Evolutionary conservation across 2,797 vertebrate genomes (phyloP).

Genomic region (Centropyge bicolor): DNA sequence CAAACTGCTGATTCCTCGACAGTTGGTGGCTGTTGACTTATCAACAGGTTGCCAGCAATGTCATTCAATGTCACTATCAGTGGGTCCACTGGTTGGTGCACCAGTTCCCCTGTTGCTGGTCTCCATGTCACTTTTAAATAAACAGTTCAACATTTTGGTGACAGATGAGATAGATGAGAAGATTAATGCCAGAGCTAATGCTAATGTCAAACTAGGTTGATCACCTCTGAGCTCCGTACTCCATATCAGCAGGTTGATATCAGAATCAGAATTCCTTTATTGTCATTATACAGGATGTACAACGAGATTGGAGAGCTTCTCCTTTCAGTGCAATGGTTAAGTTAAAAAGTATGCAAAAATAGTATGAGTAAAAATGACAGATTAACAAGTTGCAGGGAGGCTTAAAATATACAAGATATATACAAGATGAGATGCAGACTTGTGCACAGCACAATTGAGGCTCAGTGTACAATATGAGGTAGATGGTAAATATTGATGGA

Average conservation of each 20-base stretch:
- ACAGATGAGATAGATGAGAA: not conserved
- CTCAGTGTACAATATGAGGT: too few species aligned
- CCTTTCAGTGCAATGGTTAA: too few species aligned
- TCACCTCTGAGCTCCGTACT: not conserved
- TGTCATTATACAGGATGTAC: too few species aligned
- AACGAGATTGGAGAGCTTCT: too few species aligned
- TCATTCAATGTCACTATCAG: not conserved
- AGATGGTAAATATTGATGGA: too few species aligned
- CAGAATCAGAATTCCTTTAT: too few species aligned
- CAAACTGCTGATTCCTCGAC: not conserved
- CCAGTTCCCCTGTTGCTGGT: not conserved
- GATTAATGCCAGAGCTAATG: not conserved
- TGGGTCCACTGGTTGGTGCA: not conserved
- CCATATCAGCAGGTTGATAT: not conserved
- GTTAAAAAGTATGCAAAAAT: too few species aligned
- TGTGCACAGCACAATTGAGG: too few species aligned
- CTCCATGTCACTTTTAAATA: not conserved
- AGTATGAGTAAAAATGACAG: too few species aligned
- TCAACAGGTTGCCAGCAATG: slow-evolving; percentile 4
- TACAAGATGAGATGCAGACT: too few species aligned
- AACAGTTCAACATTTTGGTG: not conserved
- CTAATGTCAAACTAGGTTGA: not conserved
- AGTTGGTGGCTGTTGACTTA: not conserved
- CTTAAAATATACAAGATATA: too few species aligned
- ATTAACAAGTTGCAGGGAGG: too few species aligned